These are phyloP conservation scores for Mustelus asterias DNA, from an alignment of 2,113 vertebrate species.

Conservation along the genomic window DNA sequence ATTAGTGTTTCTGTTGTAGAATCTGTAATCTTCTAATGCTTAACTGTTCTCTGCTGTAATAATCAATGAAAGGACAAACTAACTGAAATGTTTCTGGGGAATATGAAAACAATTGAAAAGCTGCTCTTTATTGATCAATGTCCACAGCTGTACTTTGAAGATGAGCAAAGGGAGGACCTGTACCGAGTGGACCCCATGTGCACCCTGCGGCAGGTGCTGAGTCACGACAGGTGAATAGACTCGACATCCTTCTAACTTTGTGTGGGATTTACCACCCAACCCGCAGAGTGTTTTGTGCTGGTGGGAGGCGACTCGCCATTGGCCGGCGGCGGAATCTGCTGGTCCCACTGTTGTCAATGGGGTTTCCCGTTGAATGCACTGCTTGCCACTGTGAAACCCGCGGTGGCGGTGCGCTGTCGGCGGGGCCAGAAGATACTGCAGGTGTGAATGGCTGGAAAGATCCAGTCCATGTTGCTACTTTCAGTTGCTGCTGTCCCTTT, in stretches of 20 bases:
- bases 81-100: neutral
- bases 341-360: too few relatives aligned
- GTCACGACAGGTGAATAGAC: conserved; percentile 70
- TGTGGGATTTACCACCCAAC: too few relatives aligned
- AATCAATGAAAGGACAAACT: neutral
- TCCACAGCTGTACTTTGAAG: conserved; percentile 82
- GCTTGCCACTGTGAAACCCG: too few relatives aligned
- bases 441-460: too few relatives aligned
- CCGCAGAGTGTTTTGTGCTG: too few relatives aligned
- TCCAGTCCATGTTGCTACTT: neutral
- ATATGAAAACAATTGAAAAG: conserved; percentile 1
- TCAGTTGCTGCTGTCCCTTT: neutral
- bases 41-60: neutral
- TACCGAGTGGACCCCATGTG: conserved; percentile 57
- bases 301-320: too few relatives aligned
- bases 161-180: conserved; percentile 61
- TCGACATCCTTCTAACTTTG: neutral
- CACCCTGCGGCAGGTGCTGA: conserved; percentile 65
- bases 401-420: too few relatives aligned
- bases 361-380: too few relatives aligned
- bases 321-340: too few relatives aligned
- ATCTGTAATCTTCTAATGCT: neutral
- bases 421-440: too few relatives aligned
- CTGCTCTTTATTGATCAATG: neutral
- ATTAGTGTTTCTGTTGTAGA: neutral